Evolutionary conservation across 2,797 vertebrate genomes (phyloP).

Genomic region (Megalops cyprinoides): DNA sequence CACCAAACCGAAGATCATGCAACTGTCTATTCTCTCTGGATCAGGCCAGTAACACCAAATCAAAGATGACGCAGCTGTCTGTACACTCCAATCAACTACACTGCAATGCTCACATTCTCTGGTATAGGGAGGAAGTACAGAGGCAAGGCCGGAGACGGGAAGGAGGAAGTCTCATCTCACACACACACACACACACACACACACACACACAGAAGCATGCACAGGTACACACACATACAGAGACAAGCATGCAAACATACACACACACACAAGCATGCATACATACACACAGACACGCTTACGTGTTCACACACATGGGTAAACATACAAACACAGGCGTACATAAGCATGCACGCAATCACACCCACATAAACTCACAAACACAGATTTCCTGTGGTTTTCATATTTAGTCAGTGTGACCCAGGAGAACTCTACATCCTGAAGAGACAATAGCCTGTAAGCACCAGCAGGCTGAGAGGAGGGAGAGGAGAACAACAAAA

Average conservation of each 20-base stretch:
- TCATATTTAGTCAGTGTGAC: constrained; percentile 8
- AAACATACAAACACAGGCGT: neutral
- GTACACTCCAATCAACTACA: constrained; percentile 12
- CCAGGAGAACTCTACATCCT: neutral
- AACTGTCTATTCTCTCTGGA: neutral
- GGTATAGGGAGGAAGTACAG: constrained; percentile 26
- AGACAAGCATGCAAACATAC: neutral
- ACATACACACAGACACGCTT: neutral
- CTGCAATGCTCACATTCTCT: neutral
- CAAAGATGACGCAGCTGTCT: neutral
- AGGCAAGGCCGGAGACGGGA: constrained; percentile 22
- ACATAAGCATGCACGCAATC: neutral
- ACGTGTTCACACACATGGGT: neutral
- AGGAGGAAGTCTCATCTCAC: constrained; percentile 35
- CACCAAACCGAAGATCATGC: neutral
- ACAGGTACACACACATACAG: neutral
- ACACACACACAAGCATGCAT: neutral
- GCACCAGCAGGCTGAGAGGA: neutral
- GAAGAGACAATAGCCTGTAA: neutral
- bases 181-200: constrained; percentile 30
- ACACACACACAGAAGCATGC: neutral
- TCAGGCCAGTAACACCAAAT: neutral
- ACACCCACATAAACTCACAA: neutral
- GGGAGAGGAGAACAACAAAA: neutral
- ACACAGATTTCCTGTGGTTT: constrained; percentile 17